A percentile compares a stretch with the other conserved stretches of the same genome.
phyloP scores from a whole-genome alignment of 2,888 invertebrate species.

The Sclerodermus sp. region DNA sequence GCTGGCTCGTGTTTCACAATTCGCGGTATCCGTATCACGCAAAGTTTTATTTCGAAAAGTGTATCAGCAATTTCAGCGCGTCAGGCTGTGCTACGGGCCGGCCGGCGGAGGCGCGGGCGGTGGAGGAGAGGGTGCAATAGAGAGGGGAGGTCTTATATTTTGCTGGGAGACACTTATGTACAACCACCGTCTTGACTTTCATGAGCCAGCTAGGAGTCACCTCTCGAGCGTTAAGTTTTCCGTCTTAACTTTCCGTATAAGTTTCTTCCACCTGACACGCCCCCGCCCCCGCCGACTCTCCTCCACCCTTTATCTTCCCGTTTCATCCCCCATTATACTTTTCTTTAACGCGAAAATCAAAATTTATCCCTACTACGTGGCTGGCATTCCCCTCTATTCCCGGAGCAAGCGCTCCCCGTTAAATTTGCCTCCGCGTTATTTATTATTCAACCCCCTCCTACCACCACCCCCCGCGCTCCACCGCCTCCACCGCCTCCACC shows the following conservation, averaged over 20 bases:
- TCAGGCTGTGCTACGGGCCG: too few species aligned
- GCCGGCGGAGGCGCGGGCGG: too few species aligned
- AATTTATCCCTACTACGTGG: too few species aligned
- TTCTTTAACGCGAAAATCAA: too few species aligned
- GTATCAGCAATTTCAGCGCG: constrained; percentile 16
- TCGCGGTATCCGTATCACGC: too few species aligned
- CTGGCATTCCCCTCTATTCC: too few species aligned
- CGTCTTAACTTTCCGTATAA: constrained; percentile 21
- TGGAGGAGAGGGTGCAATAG: too few species aligned
- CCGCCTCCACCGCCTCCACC: too few species aligned
- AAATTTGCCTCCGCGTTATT: not conserved
- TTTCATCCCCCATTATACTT: not conserved
- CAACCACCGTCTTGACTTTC: constrained; percentile 28
- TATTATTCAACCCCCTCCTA: not conserved
- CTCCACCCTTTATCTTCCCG: not conserved
- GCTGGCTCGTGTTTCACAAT: too few species aligned
- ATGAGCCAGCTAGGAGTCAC: constrained; percentile 19
- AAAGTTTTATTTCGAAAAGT: constrained; percentile 12
- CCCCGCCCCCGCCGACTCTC: not conserved
- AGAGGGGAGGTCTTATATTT: too few species aligned
- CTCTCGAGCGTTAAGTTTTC: constrained; percentile 23
- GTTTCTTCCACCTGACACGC: constrained; percentile 6
- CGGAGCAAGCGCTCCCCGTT: too few species aligned
- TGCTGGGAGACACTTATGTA: constrained; percentile 9
- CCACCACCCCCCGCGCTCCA: not conserved